phyloP scores from a whole-genome alignment of 2,888 invertebrate species.

The Pegoplata infirma region DNA sequence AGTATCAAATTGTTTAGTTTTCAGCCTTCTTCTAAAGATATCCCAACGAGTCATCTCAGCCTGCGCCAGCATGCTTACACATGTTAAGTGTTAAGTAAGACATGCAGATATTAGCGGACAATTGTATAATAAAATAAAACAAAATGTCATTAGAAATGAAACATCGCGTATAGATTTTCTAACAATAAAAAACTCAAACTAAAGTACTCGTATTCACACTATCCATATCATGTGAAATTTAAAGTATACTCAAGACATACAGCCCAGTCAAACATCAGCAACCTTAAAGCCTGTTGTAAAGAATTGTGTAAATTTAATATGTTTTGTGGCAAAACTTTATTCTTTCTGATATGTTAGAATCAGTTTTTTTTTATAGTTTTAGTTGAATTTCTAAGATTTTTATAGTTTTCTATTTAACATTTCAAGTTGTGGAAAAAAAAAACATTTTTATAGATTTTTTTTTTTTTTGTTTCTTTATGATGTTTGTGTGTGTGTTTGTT shows the following conservation, averaged over 20 bases:
- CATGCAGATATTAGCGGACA: slow-evolving; percentile 57
- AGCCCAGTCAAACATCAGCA: slow-evolving; percentile 1
- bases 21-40: slow-evolving; percentile 27
- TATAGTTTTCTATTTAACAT: slow-evolving; percentile 5
- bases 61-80: slow-evolving; percentile 38
- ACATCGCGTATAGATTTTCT: slow-evolving; percentile 47
- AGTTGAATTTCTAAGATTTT: slow-evolving; percentile 16
- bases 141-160: slow-evolving; percentile 58
- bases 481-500: no score
- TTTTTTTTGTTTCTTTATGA: slow-evolving; percentile 31
- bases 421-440: slow-evolving; percentile 17
- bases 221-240: slow-evolving; percentile 42
- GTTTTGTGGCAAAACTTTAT: slow-evolving; percentile 33
- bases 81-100: slow-evolving; percentile 61
- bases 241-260: slow-evolving; percentile 9
- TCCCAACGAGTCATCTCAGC: neutral
- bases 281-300: slow-evolving; percentile 4
- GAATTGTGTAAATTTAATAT: slow-evolving; percentile 52
- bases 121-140: slow-evolving; percentile 38
- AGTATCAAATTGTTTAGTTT: neutral
- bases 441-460: slow-evolving; percentile 14
- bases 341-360: slow-evolving; percentile 10
- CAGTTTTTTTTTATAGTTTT: neutral
- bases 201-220: neutral
- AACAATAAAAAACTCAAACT: slow-evolving; percentile 29